Conservation (phyloP, 2,797 vertebrate species). For the Micrastur ruficollis region DNA sequence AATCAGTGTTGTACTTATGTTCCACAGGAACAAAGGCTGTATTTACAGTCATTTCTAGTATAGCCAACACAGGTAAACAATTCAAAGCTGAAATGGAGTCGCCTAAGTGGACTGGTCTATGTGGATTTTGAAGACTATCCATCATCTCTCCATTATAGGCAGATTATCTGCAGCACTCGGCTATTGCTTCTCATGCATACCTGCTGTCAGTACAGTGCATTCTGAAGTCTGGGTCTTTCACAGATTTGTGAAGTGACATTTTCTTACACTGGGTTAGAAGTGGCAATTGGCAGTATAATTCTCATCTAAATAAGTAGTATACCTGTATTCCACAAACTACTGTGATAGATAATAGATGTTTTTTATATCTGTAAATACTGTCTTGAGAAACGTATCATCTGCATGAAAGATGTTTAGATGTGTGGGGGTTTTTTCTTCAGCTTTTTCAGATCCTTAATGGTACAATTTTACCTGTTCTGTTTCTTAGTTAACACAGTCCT, state of each 20-base stretch:
- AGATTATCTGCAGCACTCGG: not conserved
- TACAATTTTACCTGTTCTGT: not conserved
- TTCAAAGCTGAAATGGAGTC: not conserved
- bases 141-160: not conserved
- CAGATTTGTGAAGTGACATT: not conserved
- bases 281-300: not conserved
- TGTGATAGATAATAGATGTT: not conserved
- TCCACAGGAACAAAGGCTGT: not conserved
- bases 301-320: not conserved
- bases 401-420: not conserved
- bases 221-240: not conserved
- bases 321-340: not conserved
- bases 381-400: not conserved
- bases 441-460: not conserved
- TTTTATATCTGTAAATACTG: not conserved
- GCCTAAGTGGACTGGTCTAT: not conserved
- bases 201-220: not conserved
- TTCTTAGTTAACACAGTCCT: not conserved
- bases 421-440: not conserved
- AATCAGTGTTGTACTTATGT: not conserved
- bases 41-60: not conserved
- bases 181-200: accelerated
- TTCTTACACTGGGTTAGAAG: not conserved
- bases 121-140: not conserved
- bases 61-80: not conserved